Evolutionary conservation across 2,797 vertebrate genomes (phyloP), one percentile per base, ranked within the genome.

Genomic region (Urocyon cinereoargenteus): DNA sequence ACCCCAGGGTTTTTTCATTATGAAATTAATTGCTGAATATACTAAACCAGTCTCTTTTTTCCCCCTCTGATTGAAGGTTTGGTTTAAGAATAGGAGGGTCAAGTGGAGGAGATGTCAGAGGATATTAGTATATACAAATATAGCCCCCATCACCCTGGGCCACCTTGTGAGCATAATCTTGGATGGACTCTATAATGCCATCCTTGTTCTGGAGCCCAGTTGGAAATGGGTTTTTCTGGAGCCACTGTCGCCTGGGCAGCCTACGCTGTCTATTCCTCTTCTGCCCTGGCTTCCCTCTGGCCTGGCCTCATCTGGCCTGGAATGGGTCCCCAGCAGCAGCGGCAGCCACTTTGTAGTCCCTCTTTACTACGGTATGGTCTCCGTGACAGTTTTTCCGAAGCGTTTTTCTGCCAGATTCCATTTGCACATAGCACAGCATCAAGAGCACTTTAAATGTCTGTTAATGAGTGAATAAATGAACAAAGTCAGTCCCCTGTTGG

Each of bases 61-160:
- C 40, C 11, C 59, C 22, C 59, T 61, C 59, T 61, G 24, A 61
- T 61, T 61, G 59, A 61, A 11, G 59, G 24, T 12, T 72, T 40
- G 36, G 98, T 99, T 99, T 98, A 98, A 99, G 97, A 99, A 99
- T 97, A 98, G 98, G 94, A 61, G 59, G 59, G 59, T 61, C 22
- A 61, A 61, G 59, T 61, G 98, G 98, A 98, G 98, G 84, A 99
- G 98, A 96, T 97, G 94, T 82, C 98, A 99, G 96, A 99, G 98
- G 97, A 97, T 95, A 4, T 98, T 98, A 81, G 97, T 98, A 78
- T 92, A 98, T 77, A 98, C 96, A 64, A 97, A 90, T 53, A 77
- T 98, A 85, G 95, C 98, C 0, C 97, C 97, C n/a, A 68, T 99
- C 83, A 96, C 98, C 68, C 89, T 55, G 53, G 53, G 53, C 53